These are phyloP conservation scores for Acleris cristana DNA, from an alignment of 2,888 invertebrate genomes.

Conservation along the genomic window DNA sequence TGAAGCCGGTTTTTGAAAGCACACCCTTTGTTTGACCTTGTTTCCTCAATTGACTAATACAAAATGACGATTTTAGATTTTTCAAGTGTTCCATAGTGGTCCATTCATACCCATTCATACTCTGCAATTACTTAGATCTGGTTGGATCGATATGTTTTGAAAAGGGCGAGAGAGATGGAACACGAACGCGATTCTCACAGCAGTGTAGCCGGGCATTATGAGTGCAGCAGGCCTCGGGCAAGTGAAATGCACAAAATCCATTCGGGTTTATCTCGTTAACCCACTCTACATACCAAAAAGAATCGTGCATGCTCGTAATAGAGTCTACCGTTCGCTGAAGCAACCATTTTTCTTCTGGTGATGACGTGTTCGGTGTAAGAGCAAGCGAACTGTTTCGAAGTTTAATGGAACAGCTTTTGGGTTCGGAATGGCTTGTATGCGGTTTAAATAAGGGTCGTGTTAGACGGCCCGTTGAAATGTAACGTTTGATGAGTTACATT, in stretches of 20 bases:
- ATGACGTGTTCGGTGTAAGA: conserved; percentile 61
- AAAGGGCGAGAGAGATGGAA: conserved; percentile 40
- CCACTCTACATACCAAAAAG: conserved; percentile 43
- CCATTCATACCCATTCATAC: neutral
- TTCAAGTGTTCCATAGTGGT: neutral
- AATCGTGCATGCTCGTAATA: conserved; percentile 45
- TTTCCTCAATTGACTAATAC: too few species aligned
- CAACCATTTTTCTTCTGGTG: conserved; percentile 56
- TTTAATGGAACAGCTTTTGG: conserved; percentile 49
- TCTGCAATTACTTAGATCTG: neutral
- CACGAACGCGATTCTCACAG: conserved; percentile 45
- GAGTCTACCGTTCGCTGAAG: conserved; percentile 45
- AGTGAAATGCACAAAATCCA: conserved; percentile 81
- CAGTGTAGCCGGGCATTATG: conserved; percentile 9
- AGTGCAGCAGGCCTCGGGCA: conserved; percentile 56
- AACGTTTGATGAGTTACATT: conserved; percentile 33
- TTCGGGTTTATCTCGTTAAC: conserved; percentile 77
- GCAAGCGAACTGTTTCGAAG: conserved; percentile 56
- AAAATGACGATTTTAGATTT: too few species aligned
- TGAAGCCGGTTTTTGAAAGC: too few species aligned
- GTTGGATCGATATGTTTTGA: conserved; percentile 12
- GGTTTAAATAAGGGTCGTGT: conserved; percentile 60
- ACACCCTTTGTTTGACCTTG: too few species aligned
- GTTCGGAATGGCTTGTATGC: conserved; percentile 52
- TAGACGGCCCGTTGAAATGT: conserved; percentile 33